These are phyloP conservation scores for Ornithorhynchus anatinus DNA, from an alignment of 2,113 vertebrate species.

Conservation along the genomic window DNA sequence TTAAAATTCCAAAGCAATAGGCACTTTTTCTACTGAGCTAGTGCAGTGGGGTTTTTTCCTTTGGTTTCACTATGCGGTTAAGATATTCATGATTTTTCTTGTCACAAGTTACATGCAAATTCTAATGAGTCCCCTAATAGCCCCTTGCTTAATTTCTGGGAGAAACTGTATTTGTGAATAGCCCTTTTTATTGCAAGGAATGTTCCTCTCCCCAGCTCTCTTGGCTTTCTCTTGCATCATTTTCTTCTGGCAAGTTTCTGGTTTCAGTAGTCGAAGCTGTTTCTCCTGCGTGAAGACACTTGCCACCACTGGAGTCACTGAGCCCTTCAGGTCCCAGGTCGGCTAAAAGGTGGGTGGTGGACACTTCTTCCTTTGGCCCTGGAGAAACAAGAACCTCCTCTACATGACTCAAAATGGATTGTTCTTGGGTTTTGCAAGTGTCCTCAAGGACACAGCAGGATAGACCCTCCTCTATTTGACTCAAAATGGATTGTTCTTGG, in stretches of 20 bases:
- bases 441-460: not conserved
- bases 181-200: slow-evolving; percentile 35
- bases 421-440: not conserved
- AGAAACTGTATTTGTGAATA: not conserved
- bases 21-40: slow-evolving; percentile 17
- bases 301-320: fast-evolving
- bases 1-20: slow-evolving; percentile 30
- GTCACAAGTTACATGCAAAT: slow-evolving; percentile 31
- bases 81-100: not conserved
- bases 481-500: not conserved
- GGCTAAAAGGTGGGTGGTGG: fast-evolving
- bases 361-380: not conserved
- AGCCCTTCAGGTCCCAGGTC: not conserved
- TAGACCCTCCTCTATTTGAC: not conserved
- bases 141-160: not conserved
- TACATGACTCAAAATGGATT: not conserved
- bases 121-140: slow-evolving; percentile 9
- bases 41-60: slow-evolving; percentile 1
- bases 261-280: fast-evolving
- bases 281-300: slow-evolving; percentile 10
- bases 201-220: slow-evolving; percentile 3
- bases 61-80: slow-evolving; percentile 11
- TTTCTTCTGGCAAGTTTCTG: not conserved
- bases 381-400: not conserved
- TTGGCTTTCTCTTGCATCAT: not conserved